Base-by-base conservation (phyloP, 2,888 invertebrate genomes). In the Ophion costatus region DNA sequence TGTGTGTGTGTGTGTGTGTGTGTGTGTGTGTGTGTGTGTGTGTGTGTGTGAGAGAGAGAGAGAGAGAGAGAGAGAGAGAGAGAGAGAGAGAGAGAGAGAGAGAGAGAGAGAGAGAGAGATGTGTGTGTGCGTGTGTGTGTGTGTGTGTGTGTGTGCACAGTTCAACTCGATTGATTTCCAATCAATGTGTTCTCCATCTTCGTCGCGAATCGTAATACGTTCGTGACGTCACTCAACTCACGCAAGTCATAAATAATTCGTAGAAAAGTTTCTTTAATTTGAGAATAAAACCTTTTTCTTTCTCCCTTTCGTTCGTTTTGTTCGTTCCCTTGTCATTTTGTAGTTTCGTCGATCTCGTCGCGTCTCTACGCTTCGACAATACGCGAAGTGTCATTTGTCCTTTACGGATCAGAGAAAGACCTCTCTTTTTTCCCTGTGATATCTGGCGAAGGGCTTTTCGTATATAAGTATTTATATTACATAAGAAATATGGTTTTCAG, bases 401-500 rank as follows among this genome's bases (percentile, higher is more conserved):
- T 51, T 51, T 17, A 17, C 51, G 51, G 51, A 51, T 51, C 14
- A 14, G 14, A 63, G 24, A 11, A 59, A 59, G n/a, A 51, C 51
- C 17, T 17, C 4, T 14, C 6, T 38, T 38, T 38, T 38, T 6
- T 51, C 11, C 51, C 51, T 17, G 51, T 51, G 51, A 0, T 51
- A 51, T 51, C n/a, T 59, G 29, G 29, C 29, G 14, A 63, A 63
- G 29, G 11, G 63, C 9, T 59, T 59, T 59, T 22, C 20, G 59
- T 59, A 22, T 59, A 59, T 51, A 51, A 51, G 51, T 45, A 45
- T 45, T 45, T 69, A 70, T 77, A 82, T 88, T 84, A 86, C 88
- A 86, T 88, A 89, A 88, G 88, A 88, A 89, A 89, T 89, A 87
- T 83, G 86, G 81, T 63, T 51, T 90, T 92, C 90, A 93, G 93